phyloP scores from a whole-genome alignment of 2,888 invertebrate genomes.

The Diloba caeruleocephala region DNA sequence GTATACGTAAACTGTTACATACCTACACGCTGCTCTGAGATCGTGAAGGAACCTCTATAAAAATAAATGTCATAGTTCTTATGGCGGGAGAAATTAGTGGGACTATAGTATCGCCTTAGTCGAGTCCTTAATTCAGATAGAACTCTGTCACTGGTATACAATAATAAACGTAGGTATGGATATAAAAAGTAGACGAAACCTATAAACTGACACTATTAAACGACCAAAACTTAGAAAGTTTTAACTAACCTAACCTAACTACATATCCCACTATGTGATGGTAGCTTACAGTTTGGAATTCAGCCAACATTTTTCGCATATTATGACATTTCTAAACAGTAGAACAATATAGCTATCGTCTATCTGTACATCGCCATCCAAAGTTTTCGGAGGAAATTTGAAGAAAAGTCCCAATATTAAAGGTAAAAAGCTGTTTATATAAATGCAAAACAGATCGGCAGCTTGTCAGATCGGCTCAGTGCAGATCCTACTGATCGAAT shows the following conservation, averaged over 20 bases:
- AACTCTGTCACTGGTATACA: too few species aligned
- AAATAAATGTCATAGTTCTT: conserved; percentile 2
- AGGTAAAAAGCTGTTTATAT: conserved; percentile 87
- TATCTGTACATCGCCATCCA: conserved; percentile 10
- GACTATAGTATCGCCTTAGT: too few species aligned
- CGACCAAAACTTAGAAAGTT: conserved; percentile 32
- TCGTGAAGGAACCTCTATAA: neutral
- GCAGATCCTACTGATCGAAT: conserved; percentile 86
- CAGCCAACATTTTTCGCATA: conserved; percentile 40
- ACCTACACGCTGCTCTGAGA: conserved; percentile 40
- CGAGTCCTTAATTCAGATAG: too few species aligned
- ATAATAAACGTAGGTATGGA: neutral
- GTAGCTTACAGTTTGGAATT: conserved; percentile 40
- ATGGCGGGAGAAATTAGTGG: too few species aligned
- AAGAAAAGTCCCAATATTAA: conserved; percentile 73
- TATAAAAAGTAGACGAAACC: neutral
- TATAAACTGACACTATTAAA: conserved; percentile 26
- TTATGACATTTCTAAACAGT: conserved; percentile 37
- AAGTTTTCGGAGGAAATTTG: conserved; percentile 55
- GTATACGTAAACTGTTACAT: conserved; percentile 47
- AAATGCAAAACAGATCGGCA: conserved; percentile 89
- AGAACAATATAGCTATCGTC: conserved; percentile 19
- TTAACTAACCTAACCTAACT: conserved; percentile 39
- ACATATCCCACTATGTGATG: conserved; percentile 39
- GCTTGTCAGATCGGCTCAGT: conserved; percentile 88